Base-by-base conservation (phyloP, 2,888 invertebrate genomes). In the Tetheella fluctuosa region DNA sequence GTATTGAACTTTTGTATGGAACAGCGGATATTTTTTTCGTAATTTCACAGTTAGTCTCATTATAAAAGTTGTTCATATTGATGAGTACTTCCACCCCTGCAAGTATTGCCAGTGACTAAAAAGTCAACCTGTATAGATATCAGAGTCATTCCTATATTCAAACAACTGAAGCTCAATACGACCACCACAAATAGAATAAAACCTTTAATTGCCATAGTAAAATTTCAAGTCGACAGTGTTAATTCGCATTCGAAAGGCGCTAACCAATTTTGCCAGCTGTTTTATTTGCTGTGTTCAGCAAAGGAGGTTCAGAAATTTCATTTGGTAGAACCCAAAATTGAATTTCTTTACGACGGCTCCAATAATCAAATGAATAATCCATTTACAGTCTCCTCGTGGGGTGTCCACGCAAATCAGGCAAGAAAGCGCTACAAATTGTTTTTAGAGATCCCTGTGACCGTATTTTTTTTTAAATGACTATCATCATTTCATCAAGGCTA, bases 311-410 rank as follows among this genome's bases (percentile, higher is more conserved):
- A 76, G 80, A 84, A 88, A 90, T 89, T 89, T 84, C 74, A 84
- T 91, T 90, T 68, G 80, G 48, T 20, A n/a, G 39, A 82, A 85
- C 79, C 82, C 76, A 81, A 89, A 90, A 91, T 91, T 86, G 87
- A 89, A 88, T 91, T 90, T 79, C 81, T 86, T 83, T 82, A 83
- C 87, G 86, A 85, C 83, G 86, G 84, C 82, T 83, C 74, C 88
- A 74, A 86, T 90, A 91, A 90, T 89, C 87, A 85, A 89, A 89
- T 91, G 88, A 90, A 88, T 89, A 89, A 90, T 90, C 86, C 79
- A 87, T 84, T 91, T 89, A 85, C 76, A 71, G 76, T 63, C 67
- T 67, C 70, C 62, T 70, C 65, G 72, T 64, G 72, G 77, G 74
- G 75, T 73, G 79, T 78, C 73, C 70, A 76, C 65, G 73, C 60